A percentile compares a stretch with the other conserved stretches of the same genome.
Conservation (phyloP, 1,140 invertebrate species). For the Tetraneura akinire region DNA sequence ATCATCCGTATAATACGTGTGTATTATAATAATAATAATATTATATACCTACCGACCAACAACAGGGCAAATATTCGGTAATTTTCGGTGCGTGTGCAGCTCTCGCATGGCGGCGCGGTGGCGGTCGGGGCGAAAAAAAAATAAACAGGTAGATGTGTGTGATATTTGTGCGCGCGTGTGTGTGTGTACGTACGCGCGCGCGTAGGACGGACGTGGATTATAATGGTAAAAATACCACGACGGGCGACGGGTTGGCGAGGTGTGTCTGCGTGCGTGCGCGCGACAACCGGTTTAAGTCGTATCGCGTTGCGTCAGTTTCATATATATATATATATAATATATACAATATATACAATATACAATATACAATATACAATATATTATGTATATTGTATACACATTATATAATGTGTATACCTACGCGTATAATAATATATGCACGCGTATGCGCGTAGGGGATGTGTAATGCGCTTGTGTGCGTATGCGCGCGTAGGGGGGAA, state of each 20-base stretch:
- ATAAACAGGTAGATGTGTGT: not conserved
- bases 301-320: constrained; percentile 45
- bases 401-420: too few relatives aligned
- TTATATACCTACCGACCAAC: not conserved
- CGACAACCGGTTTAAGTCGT: constrained; percentile 49
- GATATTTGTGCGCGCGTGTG: too few relatives aligned
- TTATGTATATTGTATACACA: not conserved
- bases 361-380: not conserved
- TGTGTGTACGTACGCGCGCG: too few relatives aligned
- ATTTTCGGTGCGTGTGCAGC: constrained; percentile 26
- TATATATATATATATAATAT: too few relatives aligned
- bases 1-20: not conserved
- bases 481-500: not conserved
- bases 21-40: too few relatives aligned
- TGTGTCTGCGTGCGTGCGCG: constrained; percentile 35
- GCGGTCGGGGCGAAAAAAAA: constrained; percentile 36
- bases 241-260: not conserved
- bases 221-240: not conserved
- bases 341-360: not conserved
- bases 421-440: not conserved
- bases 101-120: not conserved
- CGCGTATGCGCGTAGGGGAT: constrained; percentile 4
- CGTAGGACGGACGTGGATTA: not conserved
- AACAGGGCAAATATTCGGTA: constrained; percentile 37
- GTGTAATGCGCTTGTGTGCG: constrained; percentile 4